Conservation (phyloP, 2,113 vertebrate species). For the Alaudala cheleensis region DNA sequence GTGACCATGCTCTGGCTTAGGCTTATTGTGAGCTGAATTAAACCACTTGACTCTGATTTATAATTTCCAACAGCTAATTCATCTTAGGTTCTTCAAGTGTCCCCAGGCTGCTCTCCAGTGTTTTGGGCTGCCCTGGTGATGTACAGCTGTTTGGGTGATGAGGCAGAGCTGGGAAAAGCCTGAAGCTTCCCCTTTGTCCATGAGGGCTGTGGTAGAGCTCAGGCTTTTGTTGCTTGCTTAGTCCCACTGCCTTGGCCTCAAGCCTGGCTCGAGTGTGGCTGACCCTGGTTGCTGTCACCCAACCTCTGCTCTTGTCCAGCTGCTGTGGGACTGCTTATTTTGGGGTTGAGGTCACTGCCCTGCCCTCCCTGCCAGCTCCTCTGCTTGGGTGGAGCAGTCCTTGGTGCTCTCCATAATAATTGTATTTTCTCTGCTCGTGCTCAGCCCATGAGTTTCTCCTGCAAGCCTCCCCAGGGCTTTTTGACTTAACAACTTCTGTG, state of each 20-base stretch:
- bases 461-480: background rate
- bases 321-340: background rate
- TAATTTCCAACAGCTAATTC: background rate
- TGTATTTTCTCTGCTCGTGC: background rate
- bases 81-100: background rate
- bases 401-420: background rate
- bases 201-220: background rate
- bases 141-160: background rate
- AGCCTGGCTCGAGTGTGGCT: background rate
- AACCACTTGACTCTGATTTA: background rate
- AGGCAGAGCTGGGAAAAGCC: background rate
- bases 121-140: background rate
- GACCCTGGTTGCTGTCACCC: background rate
- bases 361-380: background rate
- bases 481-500: background rate
- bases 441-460: background rate
- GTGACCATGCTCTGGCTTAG: fast-evolving
- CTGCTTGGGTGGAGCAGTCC: background rate
- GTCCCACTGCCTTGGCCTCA: background rate
- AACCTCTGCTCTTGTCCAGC: background rate
- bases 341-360: background rate
- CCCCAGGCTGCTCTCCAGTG: fast-evolving
- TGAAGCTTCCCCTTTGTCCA: background rate
- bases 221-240: fast-evolving
- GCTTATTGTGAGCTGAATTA: background rate